phyloP scores from a whole-genome alignment of 1,140 invertebrate genomes.

The Megalopta genalis region DNA sequence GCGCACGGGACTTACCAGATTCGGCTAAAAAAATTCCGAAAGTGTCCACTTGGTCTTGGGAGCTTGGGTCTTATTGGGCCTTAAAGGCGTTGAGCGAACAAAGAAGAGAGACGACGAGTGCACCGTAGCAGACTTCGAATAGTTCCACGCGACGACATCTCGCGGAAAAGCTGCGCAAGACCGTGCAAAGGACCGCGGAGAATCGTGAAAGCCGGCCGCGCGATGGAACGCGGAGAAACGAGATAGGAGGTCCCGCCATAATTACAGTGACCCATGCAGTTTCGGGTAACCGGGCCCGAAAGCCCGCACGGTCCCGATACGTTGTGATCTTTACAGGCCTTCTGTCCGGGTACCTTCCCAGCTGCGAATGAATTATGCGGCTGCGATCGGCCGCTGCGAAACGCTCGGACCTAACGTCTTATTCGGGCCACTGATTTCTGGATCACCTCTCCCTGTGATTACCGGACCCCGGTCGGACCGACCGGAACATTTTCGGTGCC shows the following conservation, averaged over 20 bases:
- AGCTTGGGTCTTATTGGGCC: no score
- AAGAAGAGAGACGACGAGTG: no score
- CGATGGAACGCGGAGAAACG: not conserved
- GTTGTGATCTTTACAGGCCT: conserved; percentile 25
- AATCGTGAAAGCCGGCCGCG: not conserved
- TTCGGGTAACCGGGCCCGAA: conserved; percentile 26
- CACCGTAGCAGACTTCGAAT: no score
- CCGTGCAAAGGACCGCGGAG: no score
- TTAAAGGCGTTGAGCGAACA: no score
- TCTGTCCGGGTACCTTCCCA: conserved; percentile 45
- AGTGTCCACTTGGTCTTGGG: no score
- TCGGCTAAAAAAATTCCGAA: no score
- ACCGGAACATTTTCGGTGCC: conserved; percentile 29
- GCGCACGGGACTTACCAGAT: no score
- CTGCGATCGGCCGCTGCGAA: not conserved
- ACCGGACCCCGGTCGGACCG: conserved; percentile 19
- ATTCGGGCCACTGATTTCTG: conserved; percentile 23
- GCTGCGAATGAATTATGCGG: conserved; percentile 55
- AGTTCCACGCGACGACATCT: no score
- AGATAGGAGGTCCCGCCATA: conserved; percentile 37
- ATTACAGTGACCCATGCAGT: conserved; percentile 42
- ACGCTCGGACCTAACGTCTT: conserved; percentile 43
- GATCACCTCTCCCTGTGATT: conserved; percentile 42
- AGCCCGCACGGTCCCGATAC: not conserved
- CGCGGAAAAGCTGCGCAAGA: no score